Evolutionary conservation across 2,888 invertebrate genomes (phyloP).

Genomic region (Penaeus monodon): DNA sequence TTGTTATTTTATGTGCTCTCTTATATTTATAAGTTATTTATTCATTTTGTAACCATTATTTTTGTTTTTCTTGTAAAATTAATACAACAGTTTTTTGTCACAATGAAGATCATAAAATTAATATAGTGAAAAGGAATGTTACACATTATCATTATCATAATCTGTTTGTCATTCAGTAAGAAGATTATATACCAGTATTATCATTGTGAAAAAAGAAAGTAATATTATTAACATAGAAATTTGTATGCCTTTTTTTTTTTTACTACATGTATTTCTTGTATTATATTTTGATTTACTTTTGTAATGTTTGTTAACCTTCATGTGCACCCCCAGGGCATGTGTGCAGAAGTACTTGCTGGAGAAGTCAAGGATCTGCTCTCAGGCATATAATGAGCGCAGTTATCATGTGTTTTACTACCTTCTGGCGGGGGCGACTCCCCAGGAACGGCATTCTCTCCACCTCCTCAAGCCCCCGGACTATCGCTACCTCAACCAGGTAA

Average conservation of each 20-base stretch:
- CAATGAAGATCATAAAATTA: too few species aligned
- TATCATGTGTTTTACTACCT: conserved; percentile 98
- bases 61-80: too few species aligned
- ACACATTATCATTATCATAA: too few species aligned
- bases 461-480: conserved; percentile 88
- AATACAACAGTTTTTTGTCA: too few species aligned
- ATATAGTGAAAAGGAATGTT: too few species aligned
- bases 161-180: too few species aligned
- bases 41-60: too few species aligned
- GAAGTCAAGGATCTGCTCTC: conserved; percentile 93
- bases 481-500: conserved; percentile 86
- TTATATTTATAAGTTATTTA: not conserved
- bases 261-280: too few species aligned
- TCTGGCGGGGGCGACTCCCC: conserved; percentile 88
- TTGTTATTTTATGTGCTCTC: not conserved
- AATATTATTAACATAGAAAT: too few species aligned
- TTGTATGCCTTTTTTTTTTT: too few species aligned
- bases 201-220: too few species aligned
- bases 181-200: too few species aligned
- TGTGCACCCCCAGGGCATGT: conserved; percentile 78
- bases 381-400: conserved; percentile 93
- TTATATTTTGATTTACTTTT: not conserved
- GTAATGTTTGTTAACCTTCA: conserved; percentile 1
- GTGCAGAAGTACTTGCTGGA: conserved; percentile 96
- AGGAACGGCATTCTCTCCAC: conserved; percentile 85